phyloP scores from a whole-genome alignment of 2,888 invertebrate species.

The Exocentrus adspersus region DNA sequence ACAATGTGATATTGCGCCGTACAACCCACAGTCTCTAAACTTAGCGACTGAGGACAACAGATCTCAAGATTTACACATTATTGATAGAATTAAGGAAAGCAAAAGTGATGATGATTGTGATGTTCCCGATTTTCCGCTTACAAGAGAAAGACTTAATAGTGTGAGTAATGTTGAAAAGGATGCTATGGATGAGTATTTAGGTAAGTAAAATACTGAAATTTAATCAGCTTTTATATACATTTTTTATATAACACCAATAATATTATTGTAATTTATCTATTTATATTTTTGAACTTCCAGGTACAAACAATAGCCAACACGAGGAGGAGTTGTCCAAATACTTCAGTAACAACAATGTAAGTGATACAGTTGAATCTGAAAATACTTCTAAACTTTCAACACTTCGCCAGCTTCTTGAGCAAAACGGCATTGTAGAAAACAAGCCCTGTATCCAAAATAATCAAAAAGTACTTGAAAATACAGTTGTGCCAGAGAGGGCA shows the following conservation, averaged over 20 bases:
- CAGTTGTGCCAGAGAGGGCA: conserved; percentile 21
- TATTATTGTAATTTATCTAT: not conserved
- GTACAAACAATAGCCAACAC: conserved; percentile 79
- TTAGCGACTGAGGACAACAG: conserved; percentile 53
- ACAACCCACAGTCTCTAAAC: conserved; percentile 54
- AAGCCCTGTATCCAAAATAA: conserved; percentile 38
- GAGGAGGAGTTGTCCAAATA: conserved; percentile 88
- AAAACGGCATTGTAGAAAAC: conserved; percentile 52
- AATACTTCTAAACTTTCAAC: conserved; percentile 74
- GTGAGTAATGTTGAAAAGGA: conserved; percentile 83
- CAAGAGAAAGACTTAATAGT: conserved; percentile 75
- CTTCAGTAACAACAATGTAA: conserved; percentile 70
- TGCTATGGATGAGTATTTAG: conserved; percentile 83
- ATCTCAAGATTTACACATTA: conserved; percentile 58
- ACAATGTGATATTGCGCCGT: conserved; percentile 62
- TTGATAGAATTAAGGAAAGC: conserved; percentile 53
- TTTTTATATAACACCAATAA: too few relatives aligned
- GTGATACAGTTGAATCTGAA: conserved; percentile 47
- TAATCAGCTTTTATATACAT: too few relatives aligned
- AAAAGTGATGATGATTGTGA: conserved; percentile 49
- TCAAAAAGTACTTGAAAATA: conserved; percentile 28
- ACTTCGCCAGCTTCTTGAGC: conserved; percentile 74
- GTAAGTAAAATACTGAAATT: too few relatives aligned
- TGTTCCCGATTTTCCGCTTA: conserved; percentile 53
- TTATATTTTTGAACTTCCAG: conserved; percentile 51